A percentile compares a stretch with the other conserved stretches of the same genome.
These are phyloP conservation scores for Diloba caeruleocephala DNA, from an alignment of 2,888 invertebrate species.

Conservation along the genomic window DNA sequence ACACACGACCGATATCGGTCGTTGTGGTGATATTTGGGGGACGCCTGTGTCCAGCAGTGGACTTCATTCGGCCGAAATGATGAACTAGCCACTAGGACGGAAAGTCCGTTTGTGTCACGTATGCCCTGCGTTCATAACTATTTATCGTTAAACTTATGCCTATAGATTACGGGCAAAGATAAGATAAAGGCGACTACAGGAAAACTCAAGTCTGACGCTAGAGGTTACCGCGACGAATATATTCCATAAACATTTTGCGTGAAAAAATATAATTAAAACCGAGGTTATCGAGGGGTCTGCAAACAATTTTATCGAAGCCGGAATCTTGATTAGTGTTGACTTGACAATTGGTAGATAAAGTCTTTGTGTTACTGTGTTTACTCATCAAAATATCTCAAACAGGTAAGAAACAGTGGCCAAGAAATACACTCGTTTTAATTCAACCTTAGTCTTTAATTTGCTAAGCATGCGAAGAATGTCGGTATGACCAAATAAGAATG, in stretches of 20 bases:
- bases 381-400: constrained; percentile 22
- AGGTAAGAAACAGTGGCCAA: constrained; percentile 26
- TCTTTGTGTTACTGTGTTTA: constrained; percentile 21
- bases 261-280: constrained; percentile 32
- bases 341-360: constrained; percentile 20
- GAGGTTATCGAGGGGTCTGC: constrained; percentile 8
- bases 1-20: too few species aligned
- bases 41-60: too few species aligned
- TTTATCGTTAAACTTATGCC: constrained; percentile 50
- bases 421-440: not conserved
- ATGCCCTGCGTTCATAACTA: constrained; percentile 9
- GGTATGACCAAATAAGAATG: too few species aligned
- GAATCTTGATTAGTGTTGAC: constrained; percentile 27
- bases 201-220: constrained; percentile 39
- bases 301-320: constrained; percentile 19
- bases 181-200: constrained; percentile 61
- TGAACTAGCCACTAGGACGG: not conserved
- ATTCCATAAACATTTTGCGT: constrained; percentile 32
- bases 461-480: too few species aligned
- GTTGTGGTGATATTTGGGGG: too few species aligned
- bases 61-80: too few species aligned
- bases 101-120: constrained; percentile 8
- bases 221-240: constrained; percentile 37
- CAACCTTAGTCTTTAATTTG: not conserved
- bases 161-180: constrained; percentile 57